Evolutionary conservation across 1,140 invertebrate genomes (phyloP), one percentile per base, ranked within the genome.

Genomic region (Drosophila lini): DNA sequence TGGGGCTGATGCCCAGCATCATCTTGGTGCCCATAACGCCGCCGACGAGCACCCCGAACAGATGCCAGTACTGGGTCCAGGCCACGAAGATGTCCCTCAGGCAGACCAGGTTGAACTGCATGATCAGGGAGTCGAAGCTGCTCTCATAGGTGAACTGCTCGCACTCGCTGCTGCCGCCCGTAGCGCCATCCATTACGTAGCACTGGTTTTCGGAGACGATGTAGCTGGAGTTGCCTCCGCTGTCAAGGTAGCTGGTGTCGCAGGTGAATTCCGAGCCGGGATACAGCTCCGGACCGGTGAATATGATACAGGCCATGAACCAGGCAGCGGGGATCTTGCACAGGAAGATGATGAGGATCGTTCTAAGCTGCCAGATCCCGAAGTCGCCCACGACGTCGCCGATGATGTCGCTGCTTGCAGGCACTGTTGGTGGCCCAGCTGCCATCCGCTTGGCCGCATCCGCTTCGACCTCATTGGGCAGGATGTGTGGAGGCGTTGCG

Each of bases 281-380:
- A 70, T 92, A 91, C 0, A 92, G 69, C 41, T 92, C 91, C 0
- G 91, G 91, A 2, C 89, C 91, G 3, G 91, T 92, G 42, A 92
- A 92, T 10, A 93, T 93, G 22, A 93, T 91, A 60, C 92, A 93
- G 41, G 92, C 92, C 92, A 93, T 93, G 63, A 93, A 93, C 93
- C 93, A 93, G 8, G 93, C 91, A 8, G 93, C 92, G 9, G 93
- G 93, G 36, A 93, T 93, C 74, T 93, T 93, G 58, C 90, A 91
- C 3, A 93, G 75, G 58, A 90, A 93, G 11, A 93, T 84, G 44
- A 93, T 91, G n/a, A 92, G 71, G 2, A 92, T 90, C 13, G 92
- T 89, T 48, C 92, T 78, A 42, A 92, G 53, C 56, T 93, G 93
- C 92, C 92, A 93, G 40, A 89, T 85, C 41, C 93, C 93, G 57